Evolutionary conservation across 2,113 vertebrate genomes (phyloP).

Genomic region (Pangasianodon gigas): DNA sequence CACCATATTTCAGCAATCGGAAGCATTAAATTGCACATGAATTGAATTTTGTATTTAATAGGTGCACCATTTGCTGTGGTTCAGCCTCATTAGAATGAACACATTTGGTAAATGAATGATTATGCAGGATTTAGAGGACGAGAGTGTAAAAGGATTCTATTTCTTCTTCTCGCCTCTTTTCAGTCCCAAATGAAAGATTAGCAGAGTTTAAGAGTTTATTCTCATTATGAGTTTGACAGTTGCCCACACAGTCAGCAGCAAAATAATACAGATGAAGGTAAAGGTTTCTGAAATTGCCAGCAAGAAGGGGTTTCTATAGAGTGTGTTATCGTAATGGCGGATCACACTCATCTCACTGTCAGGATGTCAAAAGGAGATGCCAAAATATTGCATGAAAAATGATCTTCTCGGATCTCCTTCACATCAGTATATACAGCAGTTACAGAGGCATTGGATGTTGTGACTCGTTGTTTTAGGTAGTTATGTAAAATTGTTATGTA

Average conservation of each 20-base stretch:
- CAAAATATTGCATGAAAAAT: constrained; percentile 7
- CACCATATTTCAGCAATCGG: not conserved
- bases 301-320: not conserved
- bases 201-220: constrained; percentile 41
- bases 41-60: constrained; percentile 32
- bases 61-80: constrained; percentile 8
- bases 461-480: not conserved
- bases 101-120: constrained; percentile 18
- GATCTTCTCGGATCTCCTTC: not conserved
- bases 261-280: not conserved
- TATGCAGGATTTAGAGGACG: constrained; percentile 11
- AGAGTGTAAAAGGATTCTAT: not conserved
- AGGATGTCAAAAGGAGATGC: constrained; percentile 5
- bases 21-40: constrained; percentile 40
- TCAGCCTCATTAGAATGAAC: constrained; percentile 22
- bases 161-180: constrained; percentile 21
- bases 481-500: not conserved
- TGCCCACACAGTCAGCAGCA: constrained; percentile 19
- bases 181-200: constrained; percentile 27
- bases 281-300: not conserved
- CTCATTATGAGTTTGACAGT: constrained; percentile 40
- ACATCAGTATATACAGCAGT: not conserved
- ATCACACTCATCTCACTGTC: not conserved
- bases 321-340: not conserved
- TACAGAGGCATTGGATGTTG: not conserved